These are phyloP conservation scores for Drosophila lacicola DNA, from an alignment of 2,888 invertebrate genomes.

Conservation along the genomic window DNA sequence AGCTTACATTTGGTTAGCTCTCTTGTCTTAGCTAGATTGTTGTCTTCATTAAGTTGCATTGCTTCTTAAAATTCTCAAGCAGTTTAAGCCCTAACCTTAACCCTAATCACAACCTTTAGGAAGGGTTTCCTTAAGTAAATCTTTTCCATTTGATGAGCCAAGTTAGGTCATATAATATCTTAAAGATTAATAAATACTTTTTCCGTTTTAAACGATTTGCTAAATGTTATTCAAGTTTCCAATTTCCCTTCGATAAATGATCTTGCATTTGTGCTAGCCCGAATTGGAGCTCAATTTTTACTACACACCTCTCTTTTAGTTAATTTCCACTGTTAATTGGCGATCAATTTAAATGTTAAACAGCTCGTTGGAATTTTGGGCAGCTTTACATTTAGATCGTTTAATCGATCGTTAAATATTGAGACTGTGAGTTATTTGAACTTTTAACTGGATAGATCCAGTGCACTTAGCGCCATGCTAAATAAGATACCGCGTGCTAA, in stretches of 20 bases:
- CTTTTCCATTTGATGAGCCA: too few species aligned
- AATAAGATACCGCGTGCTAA: slow-evolving; percentile 54
- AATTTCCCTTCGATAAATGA: slow-evolving; percentile 15
- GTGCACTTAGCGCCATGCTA: slow-evolving; percentile 69
- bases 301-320: slow-evolving; percentile 1
- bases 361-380: slow-evolving; percentile 19
- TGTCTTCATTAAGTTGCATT: too few species aligned
- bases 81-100: too few species aligned
- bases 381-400: slow-evolving; percentile 21
- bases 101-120: too few species aligned
- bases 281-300: background rate
- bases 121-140: too few species aligned
- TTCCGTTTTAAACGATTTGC: too few species aligned
- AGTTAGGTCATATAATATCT: too few species aligned
- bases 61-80: too few species aligned
- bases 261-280: background rate
- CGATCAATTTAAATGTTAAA: slow-evolving; percentile 27
- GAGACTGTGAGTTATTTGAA: slow-evolving; percentile 39
- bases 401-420: slow-evolving; percentile 26
- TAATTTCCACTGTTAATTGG: slow-evolving; percentile 59
- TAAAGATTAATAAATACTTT: too few species aligned
- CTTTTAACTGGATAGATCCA: slow-evolving; percentile 76
- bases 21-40: too few species aligned
- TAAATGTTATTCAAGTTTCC: too few species aligned
- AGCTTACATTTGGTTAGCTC: too few species aligned